Evolutionary conservation across 2,888 invertebrate species (phyloP), one percentile per base, ranked within the genome.

Genomic region (Augiades crinisus): DNA sequence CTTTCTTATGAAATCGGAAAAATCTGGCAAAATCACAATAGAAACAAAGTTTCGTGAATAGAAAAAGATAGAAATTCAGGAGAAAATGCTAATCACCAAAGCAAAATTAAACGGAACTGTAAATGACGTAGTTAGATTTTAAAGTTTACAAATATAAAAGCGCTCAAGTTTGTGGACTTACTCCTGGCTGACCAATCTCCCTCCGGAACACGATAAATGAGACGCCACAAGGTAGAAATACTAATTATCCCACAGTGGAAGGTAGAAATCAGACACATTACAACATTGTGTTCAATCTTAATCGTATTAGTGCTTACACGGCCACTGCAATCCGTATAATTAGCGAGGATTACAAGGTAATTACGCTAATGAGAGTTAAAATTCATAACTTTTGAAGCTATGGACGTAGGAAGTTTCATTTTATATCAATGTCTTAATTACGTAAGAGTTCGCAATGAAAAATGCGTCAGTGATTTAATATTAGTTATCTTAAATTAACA

Each of bases 71-170:
- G 78, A 80, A 80, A 82, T 82, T 81, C 81, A 79, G 70, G 73
- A 58, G 63, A 66, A 81, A 84, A 86, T 84, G 82, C 82, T 84
- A 86, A 85, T 74, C 72, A 73, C 75, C 71, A 68, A 75, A 74
- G 80, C 73, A 77, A 80, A 83, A 78, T 84, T 81, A 78, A 81
- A 77, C 81, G 74, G 75, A 77, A 77, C 78, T 84, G 86, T 86
- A 85, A 87, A 87, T 86, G n/a, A n/a, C n/a, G 87, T 87, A 89
- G 88, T 88, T 87, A 89, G 85, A 87, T 88, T 87, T 87, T 81
- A 81, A 78, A 87, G 83, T 86, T 86, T 86, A 84, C 86, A 84
- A 87, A 87, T 86, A 87, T 86, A 83, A 80, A 83, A 78, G 78
- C 77, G 78, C 82, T 85, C 85, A 85, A 86, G 85, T 87, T 80